phyloP scores from a whole-genome alignment of 2,113 vertebrate genomes.

The Ochotona curzoniae region DNA sequence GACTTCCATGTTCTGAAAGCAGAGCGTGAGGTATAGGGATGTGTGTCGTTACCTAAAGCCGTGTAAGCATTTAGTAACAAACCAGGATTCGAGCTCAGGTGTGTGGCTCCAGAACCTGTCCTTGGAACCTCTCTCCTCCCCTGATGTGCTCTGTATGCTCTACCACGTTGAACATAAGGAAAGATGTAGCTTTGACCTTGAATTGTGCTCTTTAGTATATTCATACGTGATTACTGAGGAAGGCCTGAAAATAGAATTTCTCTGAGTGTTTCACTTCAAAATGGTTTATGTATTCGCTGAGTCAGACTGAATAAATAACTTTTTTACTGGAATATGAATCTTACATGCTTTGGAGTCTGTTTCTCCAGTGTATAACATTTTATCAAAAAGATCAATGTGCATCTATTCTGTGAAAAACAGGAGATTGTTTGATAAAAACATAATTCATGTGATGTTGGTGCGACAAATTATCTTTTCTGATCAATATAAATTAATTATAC shows the following conservation, averaged over 20 bases:
- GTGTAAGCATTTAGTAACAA: not conserved
- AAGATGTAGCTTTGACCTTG: slow-evolving; percentile 52
- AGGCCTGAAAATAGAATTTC: not conserved
- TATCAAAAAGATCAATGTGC: slow-evolving; percentile 45
- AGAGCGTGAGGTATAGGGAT: not conserved
- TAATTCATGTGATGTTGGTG: not conserved
- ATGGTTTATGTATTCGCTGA: slow-evolving; percentile 50
- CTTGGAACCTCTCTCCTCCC: not conserved
- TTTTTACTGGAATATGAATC: not conserved
- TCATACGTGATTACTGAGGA: slow-evolving; percentile 50
- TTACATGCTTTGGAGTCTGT: not conserved
- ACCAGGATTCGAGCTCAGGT: not conserved
- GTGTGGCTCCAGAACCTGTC: not conserved
- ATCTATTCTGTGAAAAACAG: slow-evolving; percentile 42
- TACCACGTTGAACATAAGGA: not conserved
- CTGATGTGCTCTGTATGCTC: not conserved
- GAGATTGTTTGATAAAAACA: slow-evolving; percentile 50
- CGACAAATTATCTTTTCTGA: slow-evolving; percentile 65
- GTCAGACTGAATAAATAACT: slow-evolving; percentile 64
- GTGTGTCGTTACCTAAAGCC: not conserved
- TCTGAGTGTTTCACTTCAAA: slow-evolving; percentile 26
- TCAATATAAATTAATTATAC: slow-evolving; percentile 78
- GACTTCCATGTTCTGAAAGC: not conserved
- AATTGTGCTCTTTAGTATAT: slow-evolving; percentile 16
- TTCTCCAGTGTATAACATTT: slow-evolving; percentile 12